These are phyloP conservation scores for Trissolcus japonicus DNA, from an alignment of 2,888 invertebrate genomes.

Conservation along the genomic window DNA sequence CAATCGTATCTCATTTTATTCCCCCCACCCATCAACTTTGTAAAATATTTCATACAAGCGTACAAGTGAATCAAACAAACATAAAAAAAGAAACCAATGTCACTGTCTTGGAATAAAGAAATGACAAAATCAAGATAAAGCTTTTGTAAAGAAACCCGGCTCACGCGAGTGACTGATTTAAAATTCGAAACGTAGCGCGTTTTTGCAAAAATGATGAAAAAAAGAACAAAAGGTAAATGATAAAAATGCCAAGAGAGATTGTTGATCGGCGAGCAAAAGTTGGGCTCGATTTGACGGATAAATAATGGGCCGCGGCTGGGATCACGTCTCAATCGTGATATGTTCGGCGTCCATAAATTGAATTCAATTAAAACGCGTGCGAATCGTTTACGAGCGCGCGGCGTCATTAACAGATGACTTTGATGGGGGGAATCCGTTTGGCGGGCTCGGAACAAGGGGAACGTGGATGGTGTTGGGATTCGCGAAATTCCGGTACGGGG, in stretches of 20 bases:
- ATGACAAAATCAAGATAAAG: neutral
- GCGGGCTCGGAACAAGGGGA: slow-evolving; percentile 31
- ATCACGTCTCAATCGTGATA: neutral
- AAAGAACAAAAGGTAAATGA: neutral
- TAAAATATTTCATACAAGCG: neutral
- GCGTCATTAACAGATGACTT: slow-evolving; percentile 41
- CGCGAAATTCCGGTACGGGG: slow-evolving; percentile 37
- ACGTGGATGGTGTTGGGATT: slow-evolving; percentile 33
- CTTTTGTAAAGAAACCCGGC: neutral
- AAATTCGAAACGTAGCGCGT: neutral
- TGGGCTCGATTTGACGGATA: slow-evolving; percentile 11
- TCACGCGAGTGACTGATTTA: no score
- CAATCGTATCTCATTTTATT: slow-evolving; percentile 11
- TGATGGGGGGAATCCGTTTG: slow-evolving; percentile 31
- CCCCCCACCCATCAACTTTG: neutral
- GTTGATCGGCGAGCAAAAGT: no score
- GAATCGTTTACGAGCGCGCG: slow-evolving; percentile 8
- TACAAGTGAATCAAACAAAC: neutral
- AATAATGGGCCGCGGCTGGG: slow-evolving; percentile 7
- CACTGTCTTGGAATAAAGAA: neutral
- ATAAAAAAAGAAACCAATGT: neutral
- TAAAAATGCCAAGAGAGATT: neutral
- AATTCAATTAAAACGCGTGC: slow-evolving; percentile 34
- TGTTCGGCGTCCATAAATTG: slow-evolving; percentile 33
- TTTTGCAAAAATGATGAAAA: neutral